Conservation (phyloP, 1,140 invertebrate species). For the Eupeodes corollae region DNA sequence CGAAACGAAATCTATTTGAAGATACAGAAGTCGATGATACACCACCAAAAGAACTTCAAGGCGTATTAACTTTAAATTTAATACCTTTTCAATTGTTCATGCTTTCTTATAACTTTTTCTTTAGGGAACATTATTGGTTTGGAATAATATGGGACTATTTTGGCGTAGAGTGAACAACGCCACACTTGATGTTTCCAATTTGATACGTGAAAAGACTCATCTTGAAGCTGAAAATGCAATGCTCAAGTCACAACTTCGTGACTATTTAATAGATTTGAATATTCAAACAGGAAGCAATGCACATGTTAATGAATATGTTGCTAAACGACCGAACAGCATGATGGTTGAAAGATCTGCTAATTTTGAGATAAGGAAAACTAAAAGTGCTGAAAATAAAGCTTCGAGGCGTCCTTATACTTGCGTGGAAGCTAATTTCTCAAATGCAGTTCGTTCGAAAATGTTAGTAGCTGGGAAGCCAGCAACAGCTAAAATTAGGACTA, state of each 20-base stretch:
- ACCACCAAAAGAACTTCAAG: slow-evolving; percentile 4
- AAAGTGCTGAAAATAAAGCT: background rate
- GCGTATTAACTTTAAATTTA: background rate
- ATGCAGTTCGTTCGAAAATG: slow-evolving; percentile 18
- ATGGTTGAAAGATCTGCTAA: slow-evolving; percentile 27
- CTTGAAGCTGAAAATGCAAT: slow-evolving; percentile 22
- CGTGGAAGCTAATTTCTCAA: slow-evolving; percentile 25
- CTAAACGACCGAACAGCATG: slow-evolving; percentile 31
- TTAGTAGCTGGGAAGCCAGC: slow-evolving; percentile 12
- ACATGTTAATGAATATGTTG: slow-evolving; percentile 23
- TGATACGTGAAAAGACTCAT: slow-evolving; percentile 23
- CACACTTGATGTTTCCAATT: slow-evolving; percentile 25
- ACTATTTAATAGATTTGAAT: slow-evolving; percentile 29
- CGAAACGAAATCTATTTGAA: slow-evolving; percentile 1
- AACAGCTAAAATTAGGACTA: slow-evolving; percentile 15
- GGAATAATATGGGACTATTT: slow-evolving; percentile 23
- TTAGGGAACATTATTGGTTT: background rate
- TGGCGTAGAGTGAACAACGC: slow-evolving; percentile 34
- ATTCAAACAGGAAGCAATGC: slow-evolving; percentile 28
- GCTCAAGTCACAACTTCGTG: slow-evolving; percentile 26
- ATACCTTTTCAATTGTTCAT: background rate
- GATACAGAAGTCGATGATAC: background rate
- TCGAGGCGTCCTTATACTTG: slow-evolving; percentile 9
- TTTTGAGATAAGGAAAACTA: slow-evolving; percentile 2
- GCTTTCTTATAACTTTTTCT: background rate